Evolutionary conservation across 2,888 invertebrate species (phyloP).

Genomic region (Lepas anatifera): DNA sequence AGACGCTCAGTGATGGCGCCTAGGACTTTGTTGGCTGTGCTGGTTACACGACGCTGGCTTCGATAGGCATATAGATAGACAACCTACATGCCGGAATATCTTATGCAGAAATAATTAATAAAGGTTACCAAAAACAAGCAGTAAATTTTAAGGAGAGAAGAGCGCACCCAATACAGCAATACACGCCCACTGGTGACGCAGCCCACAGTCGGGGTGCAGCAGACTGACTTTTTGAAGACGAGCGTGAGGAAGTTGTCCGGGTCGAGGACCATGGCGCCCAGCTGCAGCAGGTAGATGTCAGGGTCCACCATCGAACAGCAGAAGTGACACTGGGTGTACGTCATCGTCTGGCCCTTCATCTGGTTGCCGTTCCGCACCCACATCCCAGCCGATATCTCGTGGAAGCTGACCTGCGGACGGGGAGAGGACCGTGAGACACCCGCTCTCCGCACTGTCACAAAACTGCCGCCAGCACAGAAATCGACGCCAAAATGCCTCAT

Average conservation of each 20-base stretch:
- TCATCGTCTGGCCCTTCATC: slow-evolving; percentile 98
- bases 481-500: no score
- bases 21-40: no score
- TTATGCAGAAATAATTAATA: no score
- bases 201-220: slow-evolving; percentile 15
- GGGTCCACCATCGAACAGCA: slow-evolving; percentile 98
- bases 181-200: slow-evolving; percentile 14
- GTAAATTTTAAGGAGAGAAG: no score
- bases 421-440: no score
- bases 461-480: no score
- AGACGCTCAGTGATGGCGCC: no score
- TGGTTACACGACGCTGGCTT: no score
- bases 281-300: slow-evolving; percentile 87
- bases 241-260: slow-evolving; percentile 70
- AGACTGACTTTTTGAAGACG: slow-evolving; percentile 67
- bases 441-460: no score
- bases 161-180: background rate
- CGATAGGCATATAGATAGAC: no score
- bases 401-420: slow-evolving; percentile 67
- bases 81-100: no score
- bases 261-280: slow-evolving; percentile 77
- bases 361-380: slow-evolving; percentile 96
- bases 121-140: no score
- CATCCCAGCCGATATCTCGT: slow-evolving; percentile 84
- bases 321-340: slow-evolving; percentile 96